Evolutionary conservation across 2,113 vertebrate species (phyloP).

Genomic region (Mesoclemmys tuberculata): DNA sequence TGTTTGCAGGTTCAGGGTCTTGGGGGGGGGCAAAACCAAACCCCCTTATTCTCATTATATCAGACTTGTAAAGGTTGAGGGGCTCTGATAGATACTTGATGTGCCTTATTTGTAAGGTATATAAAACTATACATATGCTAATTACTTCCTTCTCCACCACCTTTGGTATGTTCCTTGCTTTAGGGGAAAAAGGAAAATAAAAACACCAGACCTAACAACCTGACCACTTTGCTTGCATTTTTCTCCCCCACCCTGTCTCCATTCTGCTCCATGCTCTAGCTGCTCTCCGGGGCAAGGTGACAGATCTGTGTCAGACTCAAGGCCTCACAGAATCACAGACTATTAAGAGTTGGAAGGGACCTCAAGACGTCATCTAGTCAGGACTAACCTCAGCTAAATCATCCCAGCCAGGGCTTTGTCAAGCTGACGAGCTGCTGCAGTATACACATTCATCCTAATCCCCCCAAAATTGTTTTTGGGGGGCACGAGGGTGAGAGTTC

Average conservation of each 20-base stretch:
- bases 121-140: neutral
- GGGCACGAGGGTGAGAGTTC: neutral
- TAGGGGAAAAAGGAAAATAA: accelerated
- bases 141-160: accelerated
- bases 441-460: neutral
- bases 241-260: neutral
- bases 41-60: accelerated
- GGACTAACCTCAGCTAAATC: too few relatives aligned
- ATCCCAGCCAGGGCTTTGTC: too few relatives aligned
- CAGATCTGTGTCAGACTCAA: neutral
- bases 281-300: neutral
- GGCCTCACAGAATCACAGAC: too few relatives aligned
- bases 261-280: neutral
- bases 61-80: neutral
- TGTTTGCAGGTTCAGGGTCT: accelerated
- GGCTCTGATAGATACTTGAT: too few relatives aligned
- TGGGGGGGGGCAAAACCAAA: accelerated
- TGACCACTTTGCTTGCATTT: neutral
- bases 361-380: too few relatives aligned
- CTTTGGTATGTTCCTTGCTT: neutral
- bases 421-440: neutral
- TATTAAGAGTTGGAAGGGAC: too few relatives aligned
- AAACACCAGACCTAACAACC: accelerated
- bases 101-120: accelerated
- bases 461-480: neutral